Evolutionary conservation across 1,140 invertebrate genomes (phyloP), one percentile per base, ranked within the genome.

Genomic region (Eurosta solidaginis): DNA sequence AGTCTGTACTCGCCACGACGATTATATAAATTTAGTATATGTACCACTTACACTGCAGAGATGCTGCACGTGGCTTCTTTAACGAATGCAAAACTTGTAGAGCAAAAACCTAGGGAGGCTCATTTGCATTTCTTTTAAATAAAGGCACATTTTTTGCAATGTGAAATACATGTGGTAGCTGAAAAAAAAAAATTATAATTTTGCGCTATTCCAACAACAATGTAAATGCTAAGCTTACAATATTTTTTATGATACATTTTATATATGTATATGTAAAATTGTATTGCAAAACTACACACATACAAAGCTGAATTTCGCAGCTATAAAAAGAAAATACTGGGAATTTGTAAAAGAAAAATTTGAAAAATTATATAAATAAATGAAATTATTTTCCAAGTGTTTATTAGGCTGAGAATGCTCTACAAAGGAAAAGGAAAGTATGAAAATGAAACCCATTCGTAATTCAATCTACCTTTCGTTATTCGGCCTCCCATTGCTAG

Each of bases 91-190:
- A 40, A 68, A 54, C 12, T 17, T 36, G 10, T n/a, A 68, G 20
- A 68, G n/a, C 1, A 7, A 17, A 33, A 59, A 33, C 4, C 29
- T 33, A 59, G 17, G 33, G 6, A 45, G n/a, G n/a, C n/a, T n/a
- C n/a, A 27, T n/a, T 25, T 17, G 33, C 29, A 29, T 22, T 6
- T 59, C 10, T 12, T 10, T 2, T 59, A 59, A 59, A 40, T 68
- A 40, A 36, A 68, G 40, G 33, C 27, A 10, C 36, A 40, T 22
- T 22, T 68, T 42, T 68, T 40, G n/a, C 17, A 7, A 2, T 68
- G 33, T 68, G 59, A 68, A 40, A 68, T 40, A 40, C 27, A 68
- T 68, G 59, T 33, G 59, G 59, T 68, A 68, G 40, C 59, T 68
- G 17, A 17, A 68, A 40, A 68, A 68, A 68, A 29, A 68, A 68